Evolutionary conservation across 2,888 invertebrate genomes (phyloP), one percentile per base, ranked within the genome.

Genomic region (Perizoma affinitatum): DNA sequence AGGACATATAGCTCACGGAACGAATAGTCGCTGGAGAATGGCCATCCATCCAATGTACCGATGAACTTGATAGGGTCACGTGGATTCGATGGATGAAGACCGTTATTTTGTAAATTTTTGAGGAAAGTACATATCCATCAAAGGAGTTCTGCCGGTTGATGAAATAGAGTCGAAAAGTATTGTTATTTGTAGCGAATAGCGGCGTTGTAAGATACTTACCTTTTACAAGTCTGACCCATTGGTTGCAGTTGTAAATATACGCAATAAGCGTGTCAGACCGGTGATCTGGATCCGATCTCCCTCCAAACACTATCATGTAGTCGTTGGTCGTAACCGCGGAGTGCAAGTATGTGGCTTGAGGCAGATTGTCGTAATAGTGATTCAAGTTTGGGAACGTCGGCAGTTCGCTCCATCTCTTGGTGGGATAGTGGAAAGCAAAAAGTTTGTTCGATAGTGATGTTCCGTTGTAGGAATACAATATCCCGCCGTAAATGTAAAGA

Each of bases 221-320:
- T 74, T 95, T 94, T 0, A 94, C 94, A 10, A 96, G 88, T 51
- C 95, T 93, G 61, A 97, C 95, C 98, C 98, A 98, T 74, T 96
- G 95, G 84, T 98, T 98, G 82, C 98, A 98, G 52, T 95, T 94
- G 80, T 97, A 98, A 6, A 96, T 94, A 78, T 98, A 98, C 0
- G 97, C 97, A 55, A 97, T 94, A 0, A 98, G 90, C 0, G 96
- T 94, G 78, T 97, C 96, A 0, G 95, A 95, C 59, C 95, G 93
- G 50, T 85, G 84, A 75, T 95, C 95, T 0, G 96, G 96, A 70
- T 94, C 94, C 6, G 96, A 95, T 58, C 96, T 93, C 4, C 98
- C 98, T 0, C 98, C 98, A 76, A 97, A 95, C 41, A 98, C 94
- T 34, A 98, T 93, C 98, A 98, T 97, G 77, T 97, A 97, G 54